These are phyloP conservation scores for Melanotaenia trifasciata DNA, from an alignment of 2,797 vertebrate genomes.

Conservation along the genomic window DNA sequence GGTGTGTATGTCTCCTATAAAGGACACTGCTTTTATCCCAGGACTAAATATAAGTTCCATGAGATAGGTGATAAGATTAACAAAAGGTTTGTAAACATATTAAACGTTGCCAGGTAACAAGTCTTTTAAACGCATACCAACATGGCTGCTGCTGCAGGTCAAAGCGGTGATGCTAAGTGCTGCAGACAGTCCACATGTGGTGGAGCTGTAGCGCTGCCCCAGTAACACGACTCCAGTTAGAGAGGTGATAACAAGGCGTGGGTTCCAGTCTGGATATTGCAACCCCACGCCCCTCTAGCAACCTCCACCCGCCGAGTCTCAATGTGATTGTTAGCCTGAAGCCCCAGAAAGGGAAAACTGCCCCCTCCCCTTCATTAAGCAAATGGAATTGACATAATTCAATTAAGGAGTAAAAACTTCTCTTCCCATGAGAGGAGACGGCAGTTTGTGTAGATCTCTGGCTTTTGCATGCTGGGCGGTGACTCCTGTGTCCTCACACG, in stretches of 20 bases:
- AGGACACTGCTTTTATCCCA: conserved; percentile 52
- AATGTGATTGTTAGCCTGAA: conserved; percentile 68
- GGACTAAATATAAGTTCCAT: conserved; percentile 60
- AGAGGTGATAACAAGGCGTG: conserved; percentile 45
- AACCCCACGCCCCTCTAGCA: conserved; percentile 35
- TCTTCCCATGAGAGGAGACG: conserved; percentile 49
- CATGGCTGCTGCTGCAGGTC: conserved; percentile 28
- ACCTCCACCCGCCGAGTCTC: conserved; percentile 34
- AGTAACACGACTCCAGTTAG: conserved; percentile 24
- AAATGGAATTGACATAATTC: conserved; percentile 79
- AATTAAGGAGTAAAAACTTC: conserved; percentile 67
- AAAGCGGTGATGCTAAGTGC: conserved; percentile 35
- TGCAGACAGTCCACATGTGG: conserved; percentile 48
- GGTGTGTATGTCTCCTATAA: conserved; percentile 58
- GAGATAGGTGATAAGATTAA: conserved; percentile 54
- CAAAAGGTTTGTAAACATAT: conserved; percentile 49
- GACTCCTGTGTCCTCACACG: conserved; percentile 5
- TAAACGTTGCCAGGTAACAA: conserved; percentile 77
- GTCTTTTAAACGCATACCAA: conserved; percentile 47
- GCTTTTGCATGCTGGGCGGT: conserved; percentile 34
- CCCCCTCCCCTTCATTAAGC: conserved; percentile 67
- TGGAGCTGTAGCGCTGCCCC: conserved; percentile 13
- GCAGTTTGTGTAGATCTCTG: conserved; percentile 46
- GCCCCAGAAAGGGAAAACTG: conserved; percentile 61
- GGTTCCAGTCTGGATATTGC: conserved; percentile 26